Conservation (phyloP, 2,797 vertebrate species). For the Cyprinodon diabolis region DNA sequence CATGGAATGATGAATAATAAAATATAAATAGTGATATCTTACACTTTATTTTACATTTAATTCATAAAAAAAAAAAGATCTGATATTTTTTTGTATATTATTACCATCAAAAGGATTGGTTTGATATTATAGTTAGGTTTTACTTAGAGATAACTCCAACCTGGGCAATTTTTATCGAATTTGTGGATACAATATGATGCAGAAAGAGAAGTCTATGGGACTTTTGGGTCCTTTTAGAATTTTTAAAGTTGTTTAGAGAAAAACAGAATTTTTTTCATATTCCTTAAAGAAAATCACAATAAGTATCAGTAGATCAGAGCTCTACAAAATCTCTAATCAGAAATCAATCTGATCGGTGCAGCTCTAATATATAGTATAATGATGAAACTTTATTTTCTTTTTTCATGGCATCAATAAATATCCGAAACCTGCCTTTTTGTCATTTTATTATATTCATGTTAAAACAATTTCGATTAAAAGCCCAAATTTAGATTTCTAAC, state of each 20-base stretch:
- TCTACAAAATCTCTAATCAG: background rate
- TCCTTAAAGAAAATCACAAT: background rate
- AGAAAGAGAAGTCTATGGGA: too few species aligned
- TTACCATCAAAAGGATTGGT: too few species aligned
- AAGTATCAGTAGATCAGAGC: background rate
- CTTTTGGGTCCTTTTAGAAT: background rate
- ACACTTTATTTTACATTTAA: background rate
- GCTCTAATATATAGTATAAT: conserved; percentile 14
- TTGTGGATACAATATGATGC: too few species aligned
- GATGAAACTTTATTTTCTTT: conserved; percentile 37
- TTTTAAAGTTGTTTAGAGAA: too few species aligned
- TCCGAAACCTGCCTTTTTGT: conserved; percentile 79
- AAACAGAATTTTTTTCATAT: background rate
- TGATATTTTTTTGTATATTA: too few species aligned
- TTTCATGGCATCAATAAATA: conserved; percentile 59
- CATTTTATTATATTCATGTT: conserved; percentile 71
- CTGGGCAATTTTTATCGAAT: too few species aligned
- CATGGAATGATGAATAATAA: too few species aligned
- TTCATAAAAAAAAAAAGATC: background rate
- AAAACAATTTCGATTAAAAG: conserved; percentile 75
- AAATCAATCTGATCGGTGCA: background rate
- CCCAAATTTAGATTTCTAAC: conserved; percentile 66
- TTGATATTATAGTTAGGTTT: background rate
- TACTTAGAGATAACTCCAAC: background rate
- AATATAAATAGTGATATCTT: background rate